These are phyloP conservation scores for Cheracebus regulus DNA, from an alignment of 2,797 vertebrate genomes.

Conservation along the genomic window DNA sequence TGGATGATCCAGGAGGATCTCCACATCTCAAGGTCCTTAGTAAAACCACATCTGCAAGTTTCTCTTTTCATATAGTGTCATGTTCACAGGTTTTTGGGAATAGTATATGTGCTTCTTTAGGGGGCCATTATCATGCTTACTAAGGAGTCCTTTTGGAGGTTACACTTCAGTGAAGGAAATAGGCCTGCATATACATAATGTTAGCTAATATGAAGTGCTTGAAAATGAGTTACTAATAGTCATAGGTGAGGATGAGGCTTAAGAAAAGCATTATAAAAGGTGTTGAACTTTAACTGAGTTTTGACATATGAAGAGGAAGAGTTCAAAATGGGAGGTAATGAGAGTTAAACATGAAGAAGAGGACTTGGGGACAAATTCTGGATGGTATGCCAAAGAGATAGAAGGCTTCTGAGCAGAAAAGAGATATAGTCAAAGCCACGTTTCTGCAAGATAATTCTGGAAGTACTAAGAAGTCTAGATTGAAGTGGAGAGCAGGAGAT, in stretches of 20 bases:
- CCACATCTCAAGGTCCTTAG: background rate
- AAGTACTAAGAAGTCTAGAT: background rate
- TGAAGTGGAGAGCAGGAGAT: background rate
- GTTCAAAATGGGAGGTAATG: background rate
- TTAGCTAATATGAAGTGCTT: background rate
- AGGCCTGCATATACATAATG: background rate
- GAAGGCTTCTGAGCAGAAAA: background rate
- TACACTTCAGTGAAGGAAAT: background rate
- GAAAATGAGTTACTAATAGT: background rate
- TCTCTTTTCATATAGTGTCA: background rate
- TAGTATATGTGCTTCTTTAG: background rate
- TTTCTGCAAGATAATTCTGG: background rate
- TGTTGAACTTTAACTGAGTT: background rate
- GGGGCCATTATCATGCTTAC: background rate
- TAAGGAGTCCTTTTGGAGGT: background rate
- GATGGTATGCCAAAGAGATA: background rate
- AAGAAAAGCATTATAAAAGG: background rate
- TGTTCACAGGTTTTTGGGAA: background rate
- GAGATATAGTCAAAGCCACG: background rate
- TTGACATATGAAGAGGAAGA: background rate
- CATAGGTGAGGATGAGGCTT: background rate
- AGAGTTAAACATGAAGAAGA: background rate
- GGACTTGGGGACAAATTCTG: background rate
- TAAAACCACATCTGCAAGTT: background rate
- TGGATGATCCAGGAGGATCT: background rate